A percentile compares a stretch with the other conserved stretches of the same genome.
Conservation (phyloP, 2,888 invertebrate genomes). For the Linnaemya vulpina region DNA sequence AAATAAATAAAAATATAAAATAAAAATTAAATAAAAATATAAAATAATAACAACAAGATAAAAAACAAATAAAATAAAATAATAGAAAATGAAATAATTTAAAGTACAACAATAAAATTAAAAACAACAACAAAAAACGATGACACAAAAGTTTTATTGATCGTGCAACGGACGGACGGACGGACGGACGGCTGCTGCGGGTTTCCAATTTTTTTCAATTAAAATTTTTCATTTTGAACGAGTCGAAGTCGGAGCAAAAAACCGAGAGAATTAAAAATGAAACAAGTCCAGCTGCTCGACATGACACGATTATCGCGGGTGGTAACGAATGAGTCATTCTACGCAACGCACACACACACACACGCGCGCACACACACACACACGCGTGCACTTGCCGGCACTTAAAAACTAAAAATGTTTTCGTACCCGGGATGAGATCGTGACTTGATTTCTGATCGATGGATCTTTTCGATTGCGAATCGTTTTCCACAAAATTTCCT, state of each 20-base stretch:
- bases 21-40: no score
- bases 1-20: no score
- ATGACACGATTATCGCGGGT: constrained; percentile 43
- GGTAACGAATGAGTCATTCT: constrained; percentile 49
- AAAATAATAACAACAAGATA: no score
- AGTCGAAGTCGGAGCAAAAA: constrained; percentile 20
- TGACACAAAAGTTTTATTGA: constrained; percentile 9
- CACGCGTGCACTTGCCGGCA: background rate
- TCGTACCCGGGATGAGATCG: no score
- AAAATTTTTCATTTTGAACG: constrained; percentile 4
- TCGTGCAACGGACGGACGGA: background rate
- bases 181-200: constrained; percentile 2
- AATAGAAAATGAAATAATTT: no score
- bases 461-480: no score
- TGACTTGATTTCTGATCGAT: no score
- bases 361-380: background rate
- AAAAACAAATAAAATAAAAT: no score
- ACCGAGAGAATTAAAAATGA: background rate
- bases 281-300: constrained; percentile 41
- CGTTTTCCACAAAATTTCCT: no score
- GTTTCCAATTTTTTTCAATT: constrained; percentile 10
- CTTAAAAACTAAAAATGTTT: background rate
- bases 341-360: constrained; percentile 9
- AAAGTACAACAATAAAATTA: background rate
- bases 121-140: background rate